Evolutionary conservation across 2,113 vertebrate species (phyloP), one percentile per base, ranked within the genome.

Genomic region (Paedocypris sp.): DNA sequence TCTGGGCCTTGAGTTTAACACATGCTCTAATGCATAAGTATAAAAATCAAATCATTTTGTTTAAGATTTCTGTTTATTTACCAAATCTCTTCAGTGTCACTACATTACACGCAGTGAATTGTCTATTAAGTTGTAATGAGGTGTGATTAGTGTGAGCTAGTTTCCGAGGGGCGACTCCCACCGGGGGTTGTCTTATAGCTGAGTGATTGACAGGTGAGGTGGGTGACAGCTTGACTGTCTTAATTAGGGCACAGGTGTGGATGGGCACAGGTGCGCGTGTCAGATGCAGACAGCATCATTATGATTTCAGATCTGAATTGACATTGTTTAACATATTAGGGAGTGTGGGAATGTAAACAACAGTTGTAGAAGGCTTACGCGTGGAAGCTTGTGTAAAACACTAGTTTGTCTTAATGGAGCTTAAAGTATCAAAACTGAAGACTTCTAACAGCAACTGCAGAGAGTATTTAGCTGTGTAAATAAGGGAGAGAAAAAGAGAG

Each of bases 181-280:
- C 23, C 58, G 52, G 66, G n/a, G 62, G 62, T 22, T 26, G 35
- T 15, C 51, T 16, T 7, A 35, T 20, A 57, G 53, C 42, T 41
- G 51, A 36, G 19, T 62, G 62, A 72, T 57, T 69, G 70, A 69
- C 66, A 66, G 58, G 47, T 47, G 62, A 57, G 51, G 46, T 72
- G 56, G 60, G 36, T 68, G 66, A 72, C 66, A 62, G 70, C 49
- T 57, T 47, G 50, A 22, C 6, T 41, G 50, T 50, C 57, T 66
- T 64, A 65, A 72, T 69, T 68, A 62, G 32, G 28, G 47, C 46
- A 29, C 65, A 68, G 69, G 69, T 71, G 69, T 7, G 15, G 9
- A 36, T 36, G 36, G 18, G 26, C 26, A 56, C 56, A 72, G 51
- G 57, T 68, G 62, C 53, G 20, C 22, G 19, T 3, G 12, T 47